Evolutionary conservation across 2,113 vertebrate genomes (phyloP).

Genomic region (Microcebus murinus): DNA sequence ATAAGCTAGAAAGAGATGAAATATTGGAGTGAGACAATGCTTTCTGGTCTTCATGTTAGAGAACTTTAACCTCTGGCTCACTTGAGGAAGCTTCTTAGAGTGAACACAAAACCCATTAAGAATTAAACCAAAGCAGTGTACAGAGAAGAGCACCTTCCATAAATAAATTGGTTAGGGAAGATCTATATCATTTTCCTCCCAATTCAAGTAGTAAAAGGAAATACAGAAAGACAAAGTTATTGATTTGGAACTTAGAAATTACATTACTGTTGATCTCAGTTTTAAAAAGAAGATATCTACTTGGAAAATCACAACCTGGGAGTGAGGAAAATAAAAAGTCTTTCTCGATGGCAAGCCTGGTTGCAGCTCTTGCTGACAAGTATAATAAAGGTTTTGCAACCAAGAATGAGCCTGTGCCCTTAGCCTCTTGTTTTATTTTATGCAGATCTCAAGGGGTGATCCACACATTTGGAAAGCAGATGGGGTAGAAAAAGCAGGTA

Average conservation of each 20-base stretch:
- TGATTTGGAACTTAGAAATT: constrained; percentile 42
- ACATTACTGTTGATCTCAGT: constrained; percentile 39
- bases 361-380: not conserved
- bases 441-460: not conserved
- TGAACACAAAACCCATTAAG: constrained; percentile 11
- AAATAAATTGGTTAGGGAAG: constrained; percentile 18
- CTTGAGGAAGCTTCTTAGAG: constrained; percentile 15
- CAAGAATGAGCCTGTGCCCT: not conserved
- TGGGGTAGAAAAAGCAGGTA: not conserved
- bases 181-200: constrained; percentile 15
- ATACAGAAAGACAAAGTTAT: constrained; percentile 28
- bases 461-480: constrained; percentile 59
- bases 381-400: not conserved
- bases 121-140: constrained; percentile 30
- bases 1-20: constrained; percentile 22
- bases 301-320: not conserved
- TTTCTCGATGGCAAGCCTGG: not conserved
- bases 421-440: not conserved
- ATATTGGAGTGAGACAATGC: constrained; percentile 44
- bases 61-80: constrained; percentile 22
- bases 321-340: not conserved
- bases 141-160: not conserved
- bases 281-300: constrained; percentile 8
- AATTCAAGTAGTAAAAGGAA: not conserved
- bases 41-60: constrained; percentile 2